phyloP scores from a whole-genome alignment of 2,113 vertebrate genomes.

The Gila orcuttii region DNA sequence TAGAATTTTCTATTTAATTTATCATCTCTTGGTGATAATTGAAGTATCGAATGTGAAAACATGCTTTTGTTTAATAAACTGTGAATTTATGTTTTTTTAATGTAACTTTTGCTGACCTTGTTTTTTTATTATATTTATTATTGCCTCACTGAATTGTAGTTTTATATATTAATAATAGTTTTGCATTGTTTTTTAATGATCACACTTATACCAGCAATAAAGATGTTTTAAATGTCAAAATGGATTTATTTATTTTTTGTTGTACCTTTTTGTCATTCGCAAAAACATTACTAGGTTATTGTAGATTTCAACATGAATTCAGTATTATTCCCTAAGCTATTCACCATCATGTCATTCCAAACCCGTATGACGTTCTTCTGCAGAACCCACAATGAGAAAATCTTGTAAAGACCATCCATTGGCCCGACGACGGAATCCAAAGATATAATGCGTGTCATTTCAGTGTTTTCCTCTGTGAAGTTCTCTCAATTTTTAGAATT shows the following conservation, averaged over 20 bases:
- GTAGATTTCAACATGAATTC: too few relatives aligned
- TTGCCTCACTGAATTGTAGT: neutral
- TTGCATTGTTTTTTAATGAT: neutral
- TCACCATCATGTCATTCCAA: too few relatives aligned
- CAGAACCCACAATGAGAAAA: too few relatives aligned
- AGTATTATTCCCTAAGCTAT: too few relatives aligned
- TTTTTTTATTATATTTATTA: neutral
- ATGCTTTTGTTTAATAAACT: neutral
- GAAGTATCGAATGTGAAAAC: neutral
- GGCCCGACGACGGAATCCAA: too few relatives aligned
- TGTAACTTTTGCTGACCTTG: neutral
- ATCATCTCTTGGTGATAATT: neutral
- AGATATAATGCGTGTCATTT: too few relatives aligned
- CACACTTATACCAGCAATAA: neutral
- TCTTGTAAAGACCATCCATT: too few relatives aligned
- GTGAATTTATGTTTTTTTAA: neutral
- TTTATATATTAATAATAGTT: neutral
- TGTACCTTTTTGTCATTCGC: neutral
- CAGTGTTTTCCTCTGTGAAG: too few relatives aligned
- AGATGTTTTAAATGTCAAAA: neutral
- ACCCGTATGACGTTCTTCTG: too few relatives aligned
- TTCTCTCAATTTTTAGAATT: too few relatives aligned
- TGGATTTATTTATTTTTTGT: neutral
- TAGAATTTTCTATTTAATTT: neutral
- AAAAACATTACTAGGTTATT: neutral